phyloP scores from a whole-genome alignment of 1,140 invertebrate genomes.

The Teleogryllus occipitalis region DNA sequence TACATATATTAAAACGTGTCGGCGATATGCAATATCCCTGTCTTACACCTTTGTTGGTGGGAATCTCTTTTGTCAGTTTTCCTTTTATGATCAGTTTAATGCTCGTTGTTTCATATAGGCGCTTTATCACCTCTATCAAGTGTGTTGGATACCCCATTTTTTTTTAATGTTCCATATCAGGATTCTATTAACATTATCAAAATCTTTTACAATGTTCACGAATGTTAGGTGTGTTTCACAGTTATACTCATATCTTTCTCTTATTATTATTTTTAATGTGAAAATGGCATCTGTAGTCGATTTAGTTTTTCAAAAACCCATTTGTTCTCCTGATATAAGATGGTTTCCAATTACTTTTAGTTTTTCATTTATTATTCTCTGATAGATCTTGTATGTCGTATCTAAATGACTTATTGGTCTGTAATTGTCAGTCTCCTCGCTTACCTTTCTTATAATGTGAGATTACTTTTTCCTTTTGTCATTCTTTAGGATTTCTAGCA shows the following conservation, averaged over 20 bases:
- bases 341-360: neutral
- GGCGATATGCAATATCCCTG: neutral
- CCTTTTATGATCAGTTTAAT: neutral
- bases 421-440: neutral
- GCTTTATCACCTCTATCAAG: neutral
- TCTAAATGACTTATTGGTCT: neutral
- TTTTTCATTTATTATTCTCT: neutral
- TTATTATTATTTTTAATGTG: neutral
- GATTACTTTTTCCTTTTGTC: neutral
- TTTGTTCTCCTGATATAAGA: neutral
- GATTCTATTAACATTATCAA: neutral
- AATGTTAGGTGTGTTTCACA: neutral
- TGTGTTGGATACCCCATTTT: neutral
- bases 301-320: neutral
- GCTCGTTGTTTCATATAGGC: neutral
- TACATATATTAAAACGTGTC: neutral
- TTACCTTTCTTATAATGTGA: neutral
- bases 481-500: too few relatives aligned
- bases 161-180: neutral
- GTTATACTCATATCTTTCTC: neutral
- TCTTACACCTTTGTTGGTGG: slow-evolving; percentile 6
- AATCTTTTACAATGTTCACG: neutral
- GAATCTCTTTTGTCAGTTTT: neutral
- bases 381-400: neutral
- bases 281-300: neutral